Percentiles rank a stretch among this genome's conserved stretches.
Evolutionary conservation across 1,140 invertebrate genomes (phyloP).

Genomic region (Linepithema humile): DNA sequence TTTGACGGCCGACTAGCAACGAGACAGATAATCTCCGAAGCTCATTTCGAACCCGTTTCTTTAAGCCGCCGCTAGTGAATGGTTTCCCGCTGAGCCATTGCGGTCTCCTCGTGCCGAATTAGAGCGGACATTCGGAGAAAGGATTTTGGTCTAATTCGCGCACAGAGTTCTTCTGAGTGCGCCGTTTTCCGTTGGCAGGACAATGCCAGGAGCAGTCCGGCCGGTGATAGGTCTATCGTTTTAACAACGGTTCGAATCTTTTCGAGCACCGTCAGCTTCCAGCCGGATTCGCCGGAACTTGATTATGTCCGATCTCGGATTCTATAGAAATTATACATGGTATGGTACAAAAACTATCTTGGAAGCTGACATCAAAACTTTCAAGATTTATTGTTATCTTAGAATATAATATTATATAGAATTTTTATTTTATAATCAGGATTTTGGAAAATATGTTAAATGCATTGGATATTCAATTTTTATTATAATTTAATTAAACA

Average conservation of each 20-base stretch:
- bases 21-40: constrained; percentile 69
- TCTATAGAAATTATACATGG: constrained; percentile 23
- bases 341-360: not conserved
- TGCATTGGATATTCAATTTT: not conserved
- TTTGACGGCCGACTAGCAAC: constrained; percentile 61
- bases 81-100: constrained; percentile 69
- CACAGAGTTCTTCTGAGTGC: constrained; percentile 58
- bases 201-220: constrained; percentile 60
- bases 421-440: no score
- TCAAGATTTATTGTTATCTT: not conserved
- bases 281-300: constrained; percentile 61
- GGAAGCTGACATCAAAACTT: not conserved
- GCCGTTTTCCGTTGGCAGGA: constrained; percentile 62
- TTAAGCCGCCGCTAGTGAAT: constrained; percentile 63
- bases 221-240: constrained; percentile 63
- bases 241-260: constrained; percentile 60
- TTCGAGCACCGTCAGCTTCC: constrained; percentile 45
- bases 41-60: constrained; percentile 72
- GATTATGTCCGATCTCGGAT: constrained; percentile 38
- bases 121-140: constrained; percentile 69
- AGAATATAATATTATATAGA: not conserved
- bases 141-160: constrained; percentile 73
- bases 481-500: not conserved
- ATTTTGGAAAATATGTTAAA: not conserved
- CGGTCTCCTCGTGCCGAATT: constrained; percentile 62